A percentile compares a stretch with the other conserved stretches of the same genome.
Evolutionary conservation across 2,888 invertebrate species (phyloP).

Genomic region (Corbicula japonica): DNA sequence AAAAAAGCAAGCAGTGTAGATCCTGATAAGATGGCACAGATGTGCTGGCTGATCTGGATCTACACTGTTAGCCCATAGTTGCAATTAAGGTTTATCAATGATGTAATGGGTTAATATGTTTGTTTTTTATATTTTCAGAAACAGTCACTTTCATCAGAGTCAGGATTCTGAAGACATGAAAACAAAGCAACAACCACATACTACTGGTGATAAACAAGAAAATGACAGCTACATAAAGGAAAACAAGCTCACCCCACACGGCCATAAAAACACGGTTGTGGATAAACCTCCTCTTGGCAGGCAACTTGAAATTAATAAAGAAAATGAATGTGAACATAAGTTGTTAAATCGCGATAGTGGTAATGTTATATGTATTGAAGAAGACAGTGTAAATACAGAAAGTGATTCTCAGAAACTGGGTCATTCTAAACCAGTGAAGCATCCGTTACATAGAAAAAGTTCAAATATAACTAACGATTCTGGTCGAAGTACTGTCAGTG

Average conservation of each 20-base stretch:
- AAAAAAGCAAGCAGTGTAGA: too few relatives aligned
- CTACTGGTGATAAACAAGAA: slow-evolving; percentile 46
- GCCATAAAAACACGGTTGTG: slow-evolving; percentile 27
- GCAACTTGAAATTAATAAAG: slow-evolving; percentile 48
- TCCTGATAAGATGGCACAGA: too few relatives aligned
- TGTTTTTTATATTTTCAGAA: slow-evolving; percentile 68
- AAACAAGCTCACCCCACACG: slow-evolving; percentile 44
- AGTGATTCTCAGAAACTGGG: slow-evolving; percentile 33
- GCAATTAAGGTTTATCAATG: too few relatives aligned
- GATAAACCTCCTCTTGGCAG: slow-evolving; percentile 33
- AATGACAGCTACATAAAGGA: slow-evolving; percentile 54
- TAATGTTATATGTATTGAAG: slow-evolving; percentile 54
- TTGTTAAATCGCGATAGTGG: slow-evolving; percentile 60
- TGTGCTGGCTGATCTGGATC: too few relatives aligned
- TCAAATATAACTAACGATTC: slow-evolving; percentile 73
- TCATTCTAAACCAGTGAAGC: slow-evolving; percentile 56
- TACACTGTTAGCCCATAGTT: too few relatives aligned
- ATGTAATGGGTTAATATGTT: neutral
- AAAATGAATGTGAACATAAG: slow-evolving; percentile 48
- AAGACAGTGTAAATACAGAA: slow-evolving; percentile 32
- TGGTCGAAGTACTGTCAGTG: slow-evolving; percentile 78
- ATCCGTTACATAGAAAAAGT: slow-evolving; percentile 74
- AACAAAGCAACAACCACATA: slow-evolving; percentile 55
- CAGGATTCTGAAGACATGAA: slow-evolving; percentile 73
- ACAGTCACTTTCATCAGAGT: slow-evolving; percentile 76